phyloP scores from a whole-genome alignment of 2,888 invertebrate genomes.

The Stomorhina lunata region DNA sequence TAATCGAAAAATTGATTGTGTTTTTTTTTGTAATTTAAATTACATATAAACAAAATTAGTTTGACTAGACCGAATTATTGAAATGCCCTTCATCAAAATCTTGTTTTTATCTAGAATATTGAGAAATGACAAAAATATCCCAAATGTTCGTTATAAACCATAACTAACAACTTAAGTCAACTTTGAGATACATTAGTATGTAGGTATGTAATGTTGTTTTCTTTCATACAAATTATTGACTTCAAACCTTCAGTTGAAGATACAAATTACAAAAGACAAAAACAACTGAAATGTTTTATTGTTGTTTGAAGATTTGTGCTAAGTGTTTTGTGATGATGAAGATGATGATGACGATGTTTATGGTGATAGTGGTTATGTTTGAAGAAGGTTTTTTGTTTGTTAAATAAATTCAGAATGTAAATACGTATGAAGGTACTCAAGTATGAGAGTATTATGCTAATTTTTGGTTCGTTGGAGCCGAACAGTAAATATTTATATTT shows the following conservation, averaged over 20 bases:
- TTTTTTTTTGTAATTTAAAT: background rate
- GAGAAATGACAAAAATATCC: too few species aligned
- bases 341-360: background rate
- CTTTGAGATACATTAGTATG: too few species aligned
- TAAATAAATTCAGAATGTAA: background rate
- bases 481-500: slow-evolving; percentile 21
- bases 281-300: background rate
- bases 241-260: too few species aligned
- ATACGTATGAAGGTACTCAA: too few species aligned
- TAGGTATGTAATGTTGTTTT: too few species aligned
- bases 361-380: background rate
- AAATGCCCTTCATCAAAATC: too few species aligned
- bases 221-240: too few species aligned
- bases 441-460: slow-evolving; percentile 24
- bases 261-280: background rate
- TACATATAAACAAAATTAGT: background rate
- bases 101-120: too few species aligned
- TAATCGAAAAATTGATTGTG: slow-evolving; percentile 4
- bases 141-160: too few species aligned
- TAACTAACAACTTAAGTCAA: too few species aligned
- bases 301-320: background rate
- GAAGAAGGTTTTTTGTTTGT: background rate
- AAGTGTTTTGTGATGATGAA: background rate
- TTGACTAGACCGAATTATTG: too few species aligned
- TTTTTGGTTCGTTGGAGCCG: slow-evolving; percentile 31